Evolutionary conservation across 2,113 vertebrate species (phyloP).

Genomic region (Astur gentilis): DNA sequence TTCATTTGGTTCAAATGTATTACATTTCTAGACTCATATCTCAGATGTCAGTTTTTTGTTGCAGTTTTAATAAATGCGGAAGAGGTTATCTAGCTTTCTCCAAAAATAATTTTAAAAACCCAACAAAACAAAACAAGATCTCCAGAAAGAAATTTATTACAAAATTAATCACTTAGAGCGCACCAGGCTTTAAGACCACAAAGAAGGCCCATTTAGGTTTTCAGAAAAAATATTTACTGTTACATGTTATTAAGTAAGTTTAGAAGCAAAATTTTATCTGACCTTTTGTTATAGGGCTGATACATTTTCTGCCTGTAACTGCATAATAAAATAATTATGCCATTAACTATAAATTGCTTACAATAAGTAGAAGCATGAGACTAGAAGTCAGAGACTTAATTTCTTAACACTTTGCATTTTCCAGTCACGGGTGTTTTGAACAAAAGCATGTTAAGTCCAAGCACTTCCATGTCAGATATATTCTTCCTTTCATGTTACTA

Average conservation of each 20-base stretch:
- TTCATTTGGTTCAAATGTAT: background rate
- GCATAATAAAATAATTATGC: constrained; percentile 30
- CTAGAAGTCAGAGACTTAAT: background rate
- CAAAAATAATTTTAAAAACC: background rate
- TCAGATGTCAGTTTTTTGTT: background rate
- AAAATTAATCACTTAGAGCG: constrained; percentile 5
- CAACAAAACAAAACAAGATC: background rate
- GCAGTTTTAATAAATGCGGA: constrained; percentile 3
- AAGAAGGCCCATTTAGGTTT: background rate
- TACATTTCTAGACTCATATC: background rate
- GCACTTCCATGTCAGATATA: background rate
- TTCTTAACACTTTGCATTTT: background rate
- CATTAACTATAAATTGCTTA: constrained; percentile 46
- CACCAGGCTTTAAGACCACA: background rate
- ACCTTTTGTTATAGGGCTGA: background rate
- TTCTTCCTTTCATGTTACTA: background rate
- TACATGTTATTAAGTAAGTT: constrained; percentile 20
- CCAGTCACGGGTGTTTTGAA: background rate
- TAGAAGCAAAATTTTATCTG: background rate
- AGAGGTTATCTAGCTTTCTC: background rate
- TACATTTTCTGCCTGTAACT: constrained; percentile 22
- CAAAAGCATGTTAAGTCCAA: background rate
- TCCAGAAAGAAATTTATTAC: constrained; percentile 16
- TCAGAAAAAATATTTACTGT: constrained; percentile 7
- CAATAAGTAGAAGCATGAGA: background rate